phyloP scores from a whole-genome alignment of 1,140 invertebrate species.

The Heliothis virescens region DNA sequence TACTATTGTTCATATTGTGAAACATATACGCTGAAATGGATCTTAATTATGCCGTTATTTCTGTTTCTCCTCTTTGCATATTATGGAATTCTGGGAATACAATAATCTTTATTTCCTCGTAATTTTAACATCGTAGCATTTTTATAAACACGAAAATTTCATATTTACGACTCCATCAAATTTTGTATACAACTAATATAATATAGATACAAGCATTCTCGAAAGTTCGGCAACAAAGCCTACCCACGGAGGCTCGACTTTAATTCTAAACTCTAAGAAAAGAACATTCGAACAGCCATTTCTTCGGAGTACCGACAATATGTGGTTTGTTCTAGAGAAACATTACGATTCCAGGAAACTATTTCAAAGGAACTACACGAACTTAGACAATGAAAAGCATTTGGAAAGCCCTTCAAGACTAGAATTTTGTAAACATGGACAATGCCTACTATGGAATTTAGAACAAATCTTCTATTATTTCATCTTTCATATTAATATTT shows the following conservation, averaged over 20 bases:
- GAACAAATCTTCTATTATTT: neutral
- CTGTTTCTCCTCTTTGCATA: neutral
- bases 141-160: neutral
- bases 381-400: conserved; percentile 31
- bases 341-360: conserved; percentile 20
- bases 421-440: neutral
- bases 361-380: conserved; percentile 11
- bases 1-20: neutral
- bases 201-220: neutral
- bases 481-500: no score
- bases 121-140: no score
- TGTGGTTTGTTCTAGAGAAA: conserved; percentile 29
- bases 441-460: conserved; percentile 3
- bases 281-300: conserved; percentile 31
- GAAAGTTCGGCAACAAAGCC: neutral
- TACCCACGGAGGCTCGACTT: conserved; percentile 1
- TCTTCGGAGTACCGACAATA: conserved; percentile 22
- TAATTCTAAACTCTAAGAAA: conserved; percentile 7
- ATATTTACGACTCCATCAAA: neutral
- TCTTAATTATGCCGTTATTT: neutral
- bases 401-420: conserved; percentile 12
- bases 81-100: neutral
- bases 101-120: no score
- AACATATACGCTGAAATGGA: neutral
- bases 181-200: no score